Conservation (phyloP, 1,140 invertebrate species). For the Hestina assimilis region DNA sequence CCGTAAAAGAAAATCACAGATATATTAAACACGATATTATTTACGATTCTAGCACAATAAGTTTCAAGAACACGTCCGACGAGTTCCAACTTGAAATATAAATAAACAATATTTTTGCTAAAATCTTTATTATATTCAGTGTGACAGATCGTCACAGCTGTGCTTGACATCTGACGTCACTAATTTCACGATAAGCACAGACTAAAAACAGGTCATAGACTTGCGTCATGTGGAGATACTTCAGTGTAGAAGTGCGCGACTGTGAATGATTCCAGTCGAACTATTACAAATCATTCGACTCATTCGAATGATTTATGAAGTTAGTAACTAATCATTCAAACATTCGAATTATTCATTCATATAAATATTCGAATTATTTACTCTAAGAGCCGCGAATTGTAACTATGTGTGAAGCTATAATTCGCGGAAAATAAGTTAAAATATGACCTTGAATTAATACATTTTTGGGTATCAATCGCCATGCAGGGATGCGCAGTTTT, state of each 20-base stretch:
- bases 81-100: conserved; percentile 3
- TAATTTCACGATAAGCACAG: not conserved
- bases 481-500: too few species aligned
- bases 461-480: too few species aligned
- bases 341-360: too few species aligned
- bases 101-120: conserved; percentile 9
- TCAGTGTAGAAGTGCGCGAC: not conserved
- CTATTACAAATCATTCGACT: too few species aligned
- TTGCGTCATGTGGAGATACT: too few species aligned
- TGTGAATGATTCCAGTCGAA: not conserved
- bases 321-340: too few species aligned
- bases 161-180: not conserved
- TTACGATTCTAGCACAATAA: not conserved
- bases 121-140: not conserved
- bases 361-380: too few species aligned
- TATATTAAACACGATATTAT: conserved; percentile 9
- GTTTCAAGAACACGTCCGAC: conserved; percentile 10
- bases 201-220: not conserved
- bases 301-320: too few species aligned
- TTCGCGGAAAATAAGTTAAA: too few species aligned
- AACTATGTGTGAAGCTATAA: too few species aligned
- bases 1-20: conserved; percentile 17
- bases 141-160: conserved; percentile 1
- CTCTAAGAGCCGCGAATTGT: too few species aligned
- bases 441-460: too few species aligned